phyloP scores from a whole-genome alignment of 2,113 vertebrate genomes.

The Apeltes quadracus region DNA sequence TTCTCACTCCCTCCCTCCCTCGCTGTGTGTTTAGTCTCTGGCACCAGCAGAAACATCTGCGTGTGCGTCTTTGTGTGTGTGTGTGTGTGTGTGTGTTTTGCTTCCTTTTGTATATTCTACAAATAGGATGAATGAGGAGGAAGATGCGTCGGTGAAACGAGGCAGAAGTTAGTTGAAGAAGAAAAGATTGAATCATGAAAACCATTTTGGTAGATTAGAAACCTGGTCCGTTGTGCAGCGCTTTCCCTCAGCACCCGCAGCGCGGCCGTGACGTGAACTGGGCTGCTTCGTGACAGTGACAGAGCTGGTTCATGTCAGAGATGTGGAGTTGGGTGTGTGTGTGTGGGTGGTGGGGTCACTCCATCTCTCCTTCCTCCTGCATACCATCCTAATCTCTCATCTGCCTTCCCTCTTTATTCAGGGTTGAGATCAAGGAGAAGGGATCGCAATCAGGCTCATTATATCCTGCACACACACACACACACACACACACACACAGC shows the following conservation, averaged over 20 bases:
- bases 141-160: not conserved
- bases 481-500: not conserved
- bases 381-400: slow-evolving; percentile 57
- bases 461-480: slow-evolving; percentile 10
- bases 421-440: slow-evolving; percentile 56
- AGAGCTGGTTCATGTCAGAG: slow-evolving; percentile 52
- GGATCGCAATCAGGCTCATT: slow-evolving; percentile 36
- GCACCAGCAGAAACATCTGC: slow-evolving; percentile 43
- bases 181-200: not conserved
- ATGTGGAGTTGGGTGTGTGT: not conserved
- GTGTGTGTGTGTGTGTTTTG: slow-evolving; percentile 9
- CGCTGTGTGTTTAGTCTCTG: slow-evolving; percentile 62
- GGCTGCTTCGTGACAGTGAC: slow-evolving; percentile 44
- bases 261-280: not conserved
- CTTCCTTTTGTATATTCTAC: not conserved
- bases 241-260: not conserved
- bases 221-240: not conserved
- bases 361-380: slow-evolving; percentile 43
- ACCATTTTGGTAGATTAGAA: not conserved
- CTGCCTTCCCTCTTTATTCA: slow-evolving; percentile 47
- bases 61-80: slow-evolving; percentile 26
- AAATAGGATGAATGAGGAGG: not conserved
- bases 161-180: not conserved
- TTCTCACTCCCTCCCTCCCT: slow-evolving; percentile 29
- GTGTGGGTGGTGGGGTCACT: not conserved